A percentile compares a stretch with the other conserved stretches of the same genome.
These are phyloP conservation scores for Lithobates pipiens DNA, from an alignment of 2,797 vertebrate species.

Conservation along the genomic window DNA sequence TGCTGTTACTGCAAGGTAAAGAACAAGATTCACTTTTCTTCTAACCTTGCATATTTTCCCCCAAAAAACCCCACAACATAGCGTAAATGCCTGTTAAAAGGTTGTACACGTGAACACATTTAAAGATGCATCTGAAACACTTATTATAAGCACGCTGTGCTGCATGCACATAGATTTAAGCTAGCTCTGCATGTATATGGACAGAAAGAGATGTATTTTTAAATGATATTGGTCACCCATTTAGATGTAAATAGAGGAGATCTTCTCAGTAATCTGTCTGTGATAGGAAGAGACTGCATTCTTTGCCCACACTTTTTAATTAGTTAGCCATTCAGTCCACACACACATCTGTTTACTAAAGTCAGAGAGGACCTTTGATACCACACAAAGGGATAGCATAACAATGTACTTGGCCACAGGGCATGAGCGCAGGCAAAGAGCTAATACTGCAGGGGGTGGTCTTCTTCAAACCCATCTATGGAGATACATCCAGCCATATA, in stretches of 20 bases:
- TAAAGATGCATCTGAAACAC: neutral
- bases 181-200: no score
- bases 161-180: no score
- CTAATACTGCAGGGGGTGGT: neutral
- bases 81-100: no score
- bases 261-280: no score
- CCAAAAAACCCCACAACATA: no score
- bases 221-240: neutral
- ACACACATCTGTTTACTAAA: conserved; percentile 24
- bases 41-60: no score
- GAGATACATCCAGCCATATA: neutral
- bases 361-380: conserved; percentile 15
- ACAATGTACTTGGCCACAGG: conserved; percentile 44
- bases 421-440: neutral
- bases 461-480: neutral
- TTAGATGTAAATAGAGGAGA: no score
- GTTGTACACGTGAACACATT: neutral
- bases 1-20: no score
- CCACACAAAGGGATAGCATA: conserved; percentile 32
- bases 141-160: neutral
- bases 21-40: no score
- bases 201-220: neutral
- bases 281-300: conserved; percentile 6
- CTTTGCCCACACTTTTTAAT: conserved; percentile 23
- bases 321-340: conserved; percentile 1